phyloP scores from a whole-genome alignment of 2,888 invertebrate genomes.

The Empis livida region DNA sequence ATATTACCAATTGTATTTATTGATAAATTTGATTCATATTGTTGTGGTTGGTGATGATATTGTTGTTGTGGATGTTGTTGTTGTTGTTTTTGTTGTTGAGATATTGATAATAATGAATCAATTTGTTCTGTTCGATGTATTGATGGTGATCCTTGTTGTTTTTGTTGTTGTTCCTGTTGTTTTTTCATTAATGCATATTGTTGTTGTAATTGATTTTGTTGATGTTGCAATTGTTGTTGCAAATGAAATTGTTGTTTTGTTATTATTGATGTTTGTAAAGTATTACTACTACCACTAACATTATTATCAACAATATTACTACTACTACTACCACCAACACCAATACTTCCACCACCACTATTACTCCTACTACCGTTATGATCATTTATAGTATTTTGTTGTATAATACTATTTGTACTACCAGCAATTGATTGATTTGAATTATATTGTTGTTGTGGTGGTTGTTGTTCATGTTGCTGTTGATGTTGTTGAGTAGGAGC shows the following conservation, averaged over 20 bases:
- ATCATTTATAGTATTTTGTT: neutral
- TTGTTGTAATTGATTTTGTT: slow-evolving; percentile 1
- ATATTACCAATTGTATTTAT: slow-evolving; percentile 9
- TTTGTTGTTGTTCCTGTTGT: slow-evolving; percentile 3
- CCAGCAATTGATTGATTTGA: neutral
- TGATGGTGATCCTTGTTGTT: neutral
- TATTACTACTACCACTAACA: slow-evolving; percentile 8
- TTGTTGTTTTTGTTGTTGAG: slow-evolving; percentile 7
- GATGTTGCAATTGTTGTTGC: slow-evolving; percentile 3
- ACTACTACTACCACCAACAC: neutral
- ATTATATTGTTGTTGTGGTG: too few species aligned
- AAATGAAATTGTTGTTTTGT: neutral
- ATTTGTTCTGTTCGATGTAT: too few species aligned
- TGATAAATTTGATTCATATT: slow-evolving; percentile 9
- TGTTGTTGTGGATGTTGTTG: slow-evolving; percentile 6
- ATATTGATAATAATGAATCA: neutral
- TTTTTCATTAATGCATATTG: slow-evolving; percentile 2
- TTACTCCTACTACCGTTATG: too few species aligned
- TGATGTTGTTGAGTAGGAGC: neutral
- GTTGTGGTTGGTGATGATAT: slow-evolving; percentile 6
- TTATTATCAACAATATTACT: slow-evolving; percentile 7
- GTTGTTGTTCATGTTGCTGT: neutral
- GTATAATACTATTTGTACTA: neutral
- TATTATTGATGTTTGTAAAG: slow-evolving; percentile 4
- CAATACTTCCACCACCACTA: too few species aligned